Evolutionary conservation across 2,888 invertebrate genomes (phyloP), one percentile per base, ranked within the genome.

Genomic region (Suillia variegata): DNA sequence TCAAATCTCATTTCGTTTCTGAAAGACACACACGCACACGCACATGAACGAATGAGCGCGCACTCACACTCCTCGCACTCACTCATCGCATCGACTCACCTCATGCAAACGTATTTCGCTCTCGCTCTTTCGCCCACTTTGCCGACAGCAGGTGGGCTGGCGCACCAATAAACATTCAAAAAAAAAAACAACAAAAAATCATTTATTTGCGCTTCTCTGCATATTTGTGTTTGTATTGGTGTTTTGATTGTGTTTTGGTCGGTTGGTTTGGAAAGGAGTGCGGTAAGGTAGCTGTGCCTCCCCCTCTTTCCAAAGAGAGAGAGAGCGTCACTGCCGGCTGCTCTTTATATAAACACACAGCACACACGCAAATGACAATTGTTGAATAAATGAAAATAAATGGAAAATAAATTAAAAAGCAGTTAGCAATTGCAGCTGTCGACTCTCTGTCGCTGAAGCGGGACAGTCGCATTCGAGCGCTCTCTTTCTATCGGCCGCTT

Each of bases 151-250:
- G 77, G 77, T 77, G 78, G 76, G 78, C 67, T 74, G 77, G 73
- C 74, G 73, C 74, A 72, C 77, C 77, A 77, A 78, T 76, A 76
- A 77, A 76, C 77, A 71, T 71, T n/a, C n/a, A n/a, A n/a, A n/a
- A n/a, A n/a, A n/a, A n/a, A n/a, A n/a, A n/a, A n/a, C n/a, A n/a
- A n/a, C n/a, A n/a, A n/a, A n/a, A n/a, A 67, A 69, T 70, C 73
- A 57, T 57, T 57, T 57, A 66, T 66, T 63, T 63, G 59, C n/a
- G n/a, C 57, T 57, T 62, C 52, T 55, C 62, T 52, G 42, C 62
- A 61, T 68, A 65, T 61, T 47, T 64, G 56, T 59, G 62, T 62
- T 42, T 50, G 54, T 55, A 62, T 56, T 55, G 33, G 55, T 33
- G 54, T 53, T 51, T 50, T 51, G 50, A 17, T 8, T 13, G 26